Conservation (phyloP, 2,113 vertebrate genomes). For the Dasyprocta punctata region DNA sequence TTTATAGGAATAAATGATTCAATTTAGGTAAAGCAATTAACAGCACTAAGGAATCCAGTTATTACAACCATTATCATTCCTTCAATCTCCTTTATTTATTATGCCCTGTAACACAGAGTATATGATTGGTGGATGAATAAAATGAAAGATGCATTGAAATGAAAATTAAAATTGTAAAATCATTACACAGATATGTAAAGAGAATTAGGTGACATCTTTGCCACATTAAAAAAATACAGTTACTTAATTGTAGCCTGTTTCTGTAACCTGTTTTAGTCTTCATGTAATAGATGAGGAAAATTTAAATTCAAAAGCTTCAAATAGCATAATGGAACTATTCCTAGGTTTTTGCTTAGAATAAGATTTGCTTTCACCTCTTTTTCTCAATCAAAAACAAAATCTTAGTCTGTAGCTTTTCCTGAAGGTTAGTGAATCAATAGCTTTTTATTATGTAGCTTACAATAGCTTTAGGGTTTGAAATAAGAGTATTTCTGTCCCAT, state of each 20-base stretch:
- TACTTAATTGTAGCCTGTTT: not conserved
- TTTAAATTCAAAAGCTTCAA: not conserved
- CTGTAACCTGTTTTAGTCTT: not conserved
- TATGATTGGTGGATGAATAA: not conserved
- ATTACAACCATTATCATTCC: not conserved
- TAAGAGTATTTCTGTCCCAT: not conserved
- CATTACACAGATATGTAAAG: not conserved
- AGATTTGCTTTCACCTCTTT: not conserved
- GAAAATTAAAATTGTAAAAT: not conserved
- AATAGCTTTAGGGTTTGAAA: not conserved
- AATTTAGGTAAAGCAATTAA: not conserved
- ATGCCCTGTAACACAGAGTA: not conserved
- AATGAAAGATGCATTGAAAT: not conserved
- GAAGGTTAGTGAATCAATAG: not conserved
- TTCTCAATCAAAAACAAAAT: not conserved
- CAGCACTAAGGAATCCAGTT: not conserved
- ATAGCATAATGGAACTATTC: not conserved
- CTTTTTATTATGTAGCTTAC: not conserved
- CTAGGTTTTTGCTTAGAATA: conserved; percentile 4
- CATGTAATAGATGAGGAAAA: not conserved
- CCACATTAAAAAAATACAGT: not conserved
- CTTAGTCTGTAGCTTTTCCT: not conserved
- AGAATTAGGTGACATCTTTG: not conserved
- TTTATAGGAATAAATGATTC: not conserved
- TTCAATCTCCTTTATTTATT: not conserved